Conservation (phyloP, 2,113 vertebrate genomes). For the Gopherus evgoodei region DNA sequence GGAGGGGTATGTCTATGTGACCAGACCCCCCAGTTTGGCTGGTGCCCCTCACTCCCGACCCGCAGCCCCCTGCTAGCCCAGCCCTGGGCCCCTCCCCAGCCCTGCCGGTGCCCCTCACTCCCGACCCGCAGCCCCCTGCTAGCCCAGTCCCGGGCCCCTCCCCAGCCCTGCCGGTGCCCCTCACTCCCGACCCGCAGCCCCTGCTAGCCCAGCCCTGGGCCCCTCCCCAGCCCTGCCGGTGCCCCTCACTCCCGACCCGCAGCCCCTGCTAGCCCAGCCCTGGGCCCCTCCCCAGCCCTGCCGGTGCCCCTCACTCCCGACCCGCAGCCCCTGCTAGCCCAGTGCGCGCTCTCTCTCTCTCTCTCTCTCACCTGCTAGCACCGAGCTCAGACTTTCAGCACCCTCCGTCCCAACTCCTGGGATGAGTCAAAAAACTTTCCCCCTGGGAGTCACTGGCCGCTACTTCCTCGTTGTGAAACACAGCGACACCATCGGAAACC, state of each 20-base stretch:
- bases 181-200: too few relatives aligned
- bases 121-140: background rate
- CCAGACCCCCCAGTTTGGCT: background rate
- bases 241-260: too few relatives aligned
- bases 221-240: too few relatives aligned
- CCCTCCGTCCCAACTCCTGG: background rate
- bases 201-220: too few relatives aligned
- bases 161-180: too few relatives aligned
- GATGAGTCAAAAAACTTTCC: background rate
- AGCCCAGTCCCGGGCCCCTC: too few relatives aligned
- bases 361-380: background rate
- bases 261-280: too few relatives aligned
- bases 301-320: too few relatives aligned
- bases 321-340: too few relatives aligned
- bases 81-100: background rate
- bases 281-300: too few relatives aligned
- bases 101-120: background rate
- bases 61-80: too few relatives aligned
- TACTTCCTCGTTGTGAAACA: background rate
- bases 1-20: background rate
- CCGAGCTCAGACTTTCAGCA: background rate
- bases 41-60: background rate
- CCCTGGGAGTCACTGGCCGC: background rate
- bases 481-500: background rate
- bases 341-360: too few relatives aligned